Evolutionary conservation across 2,888 invertebrate species (phyloP).

Genomic region (Apotomis capreana): DNA sequence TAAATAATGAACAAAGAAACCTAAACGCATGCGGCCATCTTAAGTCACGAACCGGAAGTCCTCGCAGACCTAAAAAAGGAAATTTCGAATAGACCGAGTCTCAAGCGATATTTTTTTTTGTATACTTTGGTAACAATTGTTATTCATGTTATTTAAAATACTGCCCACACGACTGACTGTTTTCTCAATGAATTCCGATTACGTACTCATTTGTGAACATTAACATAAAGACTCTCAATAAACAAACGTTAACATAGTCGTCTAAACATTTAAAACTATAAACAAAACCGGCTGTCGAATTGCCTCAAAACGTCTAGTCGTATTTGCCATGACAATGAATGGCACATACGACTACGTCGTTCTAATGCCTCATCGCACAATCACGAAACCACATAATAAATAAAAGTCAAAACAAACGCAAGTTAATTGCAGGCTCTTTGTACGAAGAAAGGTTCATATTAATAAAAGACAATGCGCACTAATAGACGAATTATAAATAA

Average conservation of each 20-base stretch:
- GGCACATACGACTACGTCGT: neutral
- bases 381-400: constrained; percentile 11
- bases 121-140: neutral
- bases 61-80: too few relatives aligned
- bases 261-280: neutral
- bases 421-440: constrained; percentile 30
- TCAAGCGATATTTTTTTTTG: neutral
- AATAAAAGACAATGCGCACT: constrained; percentile 34
- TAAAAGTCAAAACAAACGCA: constrained; percentile 22
- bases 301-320: neutral
- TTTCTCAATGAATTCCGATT: neutral
- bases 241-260: neutral
- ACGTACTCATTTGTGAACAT: neutral
- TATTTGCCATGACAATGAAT: neutral
- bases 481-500: constrained; percentile 24
- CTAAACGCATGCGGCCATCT: too few relatives aligned
- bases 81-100: too few relatives aligned
- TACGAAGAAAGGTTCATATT: constrained; percentile 30
- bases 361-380: neutral
- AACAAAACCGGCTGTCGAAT: neutral
- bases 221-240: neutral
- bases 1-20: too few relatives aligned
- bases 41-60: too few relatives aligned
- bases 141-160: neutral
- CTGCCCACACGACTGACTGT: neutral